Evolutionary conservation across 2,113 vertebrate species (phyloP).

Genomic region (Salvelinus alpinus): DNA sequence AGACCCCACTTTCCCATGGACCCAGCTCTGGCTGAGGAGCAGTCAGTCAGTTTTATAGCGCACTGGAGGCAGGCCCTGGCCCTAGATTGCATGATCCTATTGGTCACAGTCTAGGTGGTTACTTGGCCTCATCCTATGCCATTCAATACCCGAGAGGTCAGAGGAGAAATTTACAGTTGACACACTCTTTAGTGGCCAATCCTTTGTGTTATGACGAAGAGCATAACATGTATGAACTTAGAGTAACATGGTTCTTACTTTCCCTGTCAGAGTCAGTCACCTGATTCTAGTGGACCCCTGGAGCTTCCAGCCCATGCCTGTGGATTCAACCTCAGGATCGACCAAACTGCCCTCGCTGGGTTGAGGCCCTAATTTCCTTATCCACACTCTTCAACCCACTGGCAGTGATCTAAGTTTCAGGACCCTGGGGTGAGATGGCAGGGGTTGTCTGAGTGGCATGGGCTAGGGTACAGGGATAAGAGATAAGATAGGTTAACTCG

Average conservation of each 20-base stretch:
- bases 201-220: not conserved
- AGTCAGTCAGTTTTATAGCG: conserved; percentile 83
- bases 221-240: not conserved
- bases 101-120: conserved; percentile 83
- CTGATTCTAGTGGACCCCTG: conserved; percentile 81
- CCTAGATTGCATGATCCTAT: conserved; percentile 79
- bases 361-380: conserved; percentile 72
- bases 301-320: conserved; percentile 74
- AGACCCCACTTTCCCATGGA: conserved; percentile 3
- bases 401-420: conserved; percentile 77
- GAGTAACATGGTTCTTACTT: not conserved
- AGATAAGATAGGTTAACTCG: not conserved
- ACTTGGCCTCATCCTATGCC: conserved; percentile 80
- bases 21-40: conserved; percentile 20
- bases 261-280: conserved; percentile 70
- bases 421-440: conserved; percentile 74
- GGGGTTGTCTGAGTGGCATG: too few relatives aligned
- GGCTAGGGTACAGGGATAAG: too few relatives aligned
- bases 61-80: conserved; percentile 80
- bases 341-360: conserved; percentile 70
- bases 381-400: conserved; percentile 77
- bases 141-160: conserved; percentile 85
- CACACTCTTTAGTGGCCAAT: not conserved
- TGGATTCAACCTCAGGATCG: conserved; percentile 19
- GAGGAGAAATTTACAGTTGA: not conserved